Evolutionary conservation across 2,113 vertebrate genomes (phyloP).

Genomic region (Sakesphorus luctuosus): DNA sequence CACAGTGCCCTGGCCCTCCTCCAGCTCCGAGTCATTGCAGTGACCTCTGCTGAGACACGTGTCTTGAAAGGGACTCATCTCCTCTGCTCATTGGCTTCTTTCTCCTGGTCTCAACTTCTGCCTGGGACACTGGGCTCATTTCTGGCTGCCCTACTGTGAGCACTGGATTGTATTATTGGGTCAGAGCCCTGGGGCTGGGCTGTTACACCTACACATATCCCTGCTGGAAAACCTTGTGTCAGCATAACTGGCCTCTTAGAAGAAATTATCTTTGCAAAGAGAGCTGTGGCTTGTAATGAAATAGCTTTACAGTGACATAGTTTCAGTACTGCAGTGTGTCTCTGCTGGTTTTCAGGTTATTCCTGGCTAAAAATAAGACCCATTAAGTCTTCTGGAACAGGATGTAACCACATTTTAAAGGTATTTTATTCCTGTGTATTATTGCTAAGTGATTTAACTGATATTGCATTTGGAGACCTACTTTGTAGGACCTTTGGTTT

Average conservation of each 20-base stretch:
- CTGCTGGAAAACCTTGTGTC: neutral
- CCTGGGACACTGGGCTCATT: neutral
- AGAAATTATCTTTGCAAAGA: neutral
- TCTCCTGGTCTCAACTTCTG: neutral
- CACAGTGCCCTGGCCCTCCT: neutral
- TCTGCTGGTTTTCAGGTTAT: slow-evolving; percentile 3
- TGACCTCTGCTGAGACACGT: neutral
- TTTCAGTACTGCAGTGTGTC: neutral
- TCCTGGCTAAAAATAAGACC: slow-evolving; percentile 17
- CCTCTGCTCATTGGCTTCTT: neutral
- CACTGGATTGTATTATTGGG: neutral
- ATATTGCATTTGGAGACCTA: neutral
- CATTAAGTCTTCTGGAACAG: slow-evolving; percentile 25
- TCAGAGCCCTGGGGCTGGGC: neutral
- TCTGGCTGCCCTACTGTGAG: neutral
- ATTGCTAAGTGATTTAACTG: neutral
- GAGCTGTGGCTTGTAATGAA: neutral
- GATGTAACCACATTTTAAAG: neutral
- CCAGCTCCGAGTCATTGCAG: neutral
- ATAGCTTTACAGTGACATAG: neutral
- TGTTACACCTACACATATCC: neutral
- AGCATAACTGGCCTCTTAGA: neutral
- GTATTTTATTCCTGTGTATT: neutral
- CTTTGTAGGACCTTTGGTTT: neutral
- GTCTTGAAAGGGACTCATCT: neutral